Base-by-base conservation (phyloP, 2,888 invertebrate genomes). In the Thysanoteuthis rhombus region DNA sequence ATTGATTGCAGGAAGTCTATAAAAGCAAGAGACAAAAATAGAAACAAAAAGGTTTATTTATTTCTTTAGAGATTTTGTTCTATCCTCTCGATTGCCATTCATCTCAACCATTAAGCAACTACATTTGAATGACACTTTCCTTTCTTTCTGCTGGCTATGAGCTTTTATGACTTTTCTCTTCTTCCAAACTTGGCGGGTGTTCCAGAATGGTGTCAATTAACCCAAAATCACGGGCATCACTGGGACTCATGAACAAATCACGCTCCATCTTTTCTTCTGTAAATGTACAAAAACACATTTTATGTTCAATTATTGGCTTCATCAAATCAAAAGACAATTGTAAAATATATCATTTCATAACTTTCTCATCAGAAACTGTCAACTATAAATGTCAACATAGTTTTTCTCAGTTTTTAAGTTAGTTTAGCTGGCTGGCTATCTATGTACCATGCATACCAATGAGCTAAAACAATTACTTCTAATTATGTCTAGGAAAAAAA, bases 181-280 rank as follows among this genome's bases (percentile, higher is more conserved):
- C 93, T 36, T 47, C 93, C 47, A 93, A 16, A n/a, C 52, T 92
- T 12, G 93, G 98, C 10, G 99, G 99, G 97, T 98, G 98, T 95
- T 98, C 98, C 93, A 99, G 97, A 93, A 99, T 98, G 97, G 98
- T 98, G 97, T 99, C 99, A 96, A 99, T 99, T 52, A 99, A 97
- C 89, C 99, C 99, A 97, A 99, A 98, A 36, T 98, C 97, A 97
- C 98, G 98, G 0, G 99, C 99, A 97, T 99, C 99, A 5, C 97
- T 97, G 0, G 99, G 99, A 94, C 98, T 98, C 99, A 99, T 98
- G 96, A 99, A 99, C 95, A 98, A 98, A 97, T 99, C 99, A 93
- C 99, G 98, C 97, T 99, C 99, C 98, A 99, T 99, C 94, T 98
- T 95, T 22, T 93, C 97, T 96, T 98, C 98, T 97, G 97, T 96